Percentiles rank a stretch among this genome's conserved stretches.
Evolutionary conservation across 2,888 invertebrate genomes (phyloP).

Genomic region (Mesorhabditis spiculigera): DNA sequence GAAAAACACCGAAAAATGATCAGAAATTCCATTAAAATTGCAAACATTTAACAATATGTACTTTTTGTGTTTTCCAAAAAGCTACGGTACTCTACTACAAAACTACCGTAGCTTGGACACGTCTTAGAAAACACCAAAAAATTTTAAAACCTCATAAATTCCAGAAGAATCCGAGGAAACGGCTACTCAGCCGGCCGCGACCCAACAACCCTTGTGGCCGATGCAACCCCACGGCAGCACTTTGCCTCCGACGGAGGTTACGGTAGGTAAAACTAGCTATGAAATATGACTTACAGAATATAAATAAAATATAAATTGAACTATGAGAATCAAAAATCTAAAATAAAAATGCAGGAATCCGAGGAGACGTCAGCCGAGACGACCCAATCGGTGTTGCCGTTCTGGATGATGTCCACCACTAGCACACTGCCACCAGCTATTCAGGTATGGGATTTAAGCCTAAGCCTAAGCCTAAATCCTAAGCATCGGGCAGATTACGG

Average conservation of each 20-base stretch:
- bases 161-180: slow-evolving; percentile 2
- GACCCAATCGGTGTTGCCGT: slow-evolving; percentile 31
- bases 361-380: slow-evolving; percentile 7
- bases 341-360: neutral
- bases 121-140: too few relatives aligned
- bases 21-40: too few relatives aligned
- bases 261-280: too few relatives aligned
- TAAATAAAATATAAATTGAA: too few relatives aligned
- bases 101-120: too few relatives aligned
- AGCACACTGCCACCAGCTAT: slow-evolving; percentile 14
- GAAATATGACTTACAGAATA: too few relatives aligned
- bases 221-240: neutral
- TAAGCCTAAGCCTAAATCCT: too few relatives aligned
- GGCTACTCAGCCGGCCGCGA: slow-evolving; percentile 1
- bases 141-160: neutral
- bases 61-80: too few relatives aligned
- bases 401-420: slow-evolving; percentile 34
- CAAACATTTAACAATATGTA: too few relatives aligned
- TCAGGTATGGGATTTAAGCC: slow-evolving; percentile 11
- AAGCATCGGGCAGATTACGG: neutral
- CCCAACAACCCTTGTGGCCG: neutral
- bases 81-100: too few relatives aligned
- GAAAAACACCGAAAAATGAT: too few relatives aligned
- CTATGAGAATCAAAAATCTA: neutral
- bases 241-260: neutral